Evolutionary conservation across 2,797 vertebrate genomes (phyloP).

Genomic region (Aldrovandia affinis): DNA sequence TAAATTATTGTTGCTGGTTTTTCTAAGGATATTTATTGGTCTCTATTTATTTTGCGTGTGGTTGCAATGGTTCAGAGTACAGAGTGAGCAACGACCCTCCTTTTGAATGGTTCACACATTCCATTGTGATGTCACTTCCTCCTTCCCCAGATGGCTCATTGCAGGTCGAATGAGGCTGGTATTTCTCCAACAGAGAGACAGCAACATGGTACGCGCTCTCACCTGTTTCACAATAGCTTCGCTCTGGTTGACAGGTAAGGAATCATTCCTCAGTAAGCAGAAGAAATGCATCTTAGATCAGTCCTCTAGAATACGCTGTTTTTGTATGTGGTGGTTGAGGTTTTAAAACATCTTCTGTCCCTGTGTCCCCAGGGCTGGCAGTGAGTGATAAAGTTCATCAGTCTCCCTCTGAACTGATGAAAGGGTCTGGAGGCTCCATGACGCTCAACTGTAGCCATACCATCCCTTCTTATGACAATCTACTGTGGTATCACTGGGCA

Average conservation of each 20-base stretch:
- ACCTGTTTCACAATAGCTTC: not conserved
- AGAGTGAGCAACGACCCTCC: not conserved
- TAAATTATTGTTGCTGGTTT: no score
- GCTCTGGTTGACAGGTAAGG: not conserved
- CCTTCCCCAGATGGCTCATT: not conserved
- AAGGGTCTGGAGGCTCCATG: slow-evolving; percentile 9
- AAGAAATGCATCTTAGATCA: not conserved
- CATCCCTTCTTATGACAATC: not conserved
- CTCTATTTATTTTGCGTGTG: not conserved
- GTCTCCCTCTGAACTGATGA: slow-evolving; percentile 46
- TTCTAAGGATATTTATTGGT: no score
- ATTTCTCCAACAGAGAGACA: not conserved
- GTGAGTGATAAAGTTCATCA: slow-evolving; percentile 51
- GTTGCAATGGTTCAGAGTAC: not conserved
- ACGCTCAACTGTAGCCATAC: slow-evolving; percentile 32
- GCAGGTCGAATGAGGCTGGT: not conserved
- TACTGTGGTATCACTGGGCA: slow-evolving; percentile 60
- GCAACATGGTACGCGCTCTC: not conserved
- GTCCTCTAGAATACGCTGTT: not conserved
- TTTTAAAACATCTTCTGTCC: not conserved
- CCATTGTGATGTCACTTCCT: slow-evolving; percentile 27
- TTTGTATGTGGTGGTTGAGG: not conserved
- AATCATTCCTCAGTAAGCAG: not conserved
- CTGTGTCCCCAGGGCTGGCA: slow-evolving; percentile 35
- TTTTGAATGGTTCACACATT: not conserved